Base-by-base conservation (phyloP, 2,888 invertebrate species). In the Drosophila prostipennis region DNA sequence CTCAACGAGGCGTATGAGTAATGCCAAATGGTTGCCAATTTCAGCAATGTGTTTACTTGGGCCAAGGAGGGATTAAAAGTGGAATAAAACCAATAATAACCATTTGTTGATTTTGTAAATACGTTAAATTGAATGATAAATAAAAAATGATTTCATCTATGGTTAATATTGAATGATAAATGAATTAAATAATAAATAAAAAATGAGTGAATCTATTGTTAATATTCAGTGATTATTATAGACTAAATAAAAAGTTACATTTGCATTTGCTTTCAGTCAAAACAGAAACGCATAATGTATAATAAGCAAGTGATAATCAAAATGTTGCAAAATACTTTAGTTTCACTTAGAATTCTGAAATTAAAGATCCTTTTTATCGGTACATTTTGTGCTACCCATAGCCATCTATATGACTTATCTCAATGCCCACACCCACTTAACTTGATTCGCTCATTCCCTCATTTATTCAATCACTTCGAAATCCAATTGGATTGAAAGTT, bases 1-100 rank as follows among this genome's bases (percentile, higher is more conserved):
- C 53, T 49, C 60, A 53, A 71, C 53, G 23, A 40, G 68, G 70
- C 72, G 52, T 60, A 64, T 72, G 53, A 57, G 64, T 53, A 53
- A 57, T 54, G 48, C 13, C 16, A 39, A 43, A 55, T 49, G 55
- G 16, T 23, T n/a, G n/a, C 5, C 52, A 45, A 53, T 45, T 64
- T 45, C 0, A 29, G 19, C 3, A 10, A 19, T 42, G n/a, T 40
- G 40, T 49, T 60, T 40, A 16, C 26, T 11, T 48, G 8, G 3
- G 6, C 36, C 3, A 2, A 6, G 4, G 13, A 14, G 19, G 10
- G 40, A 6, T 2, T 14, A n/a, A 39, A 14, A 19, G 13, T 13
- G 19, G 26, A 58, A 58, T 36, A 26, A 37, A 32, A 37, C 29
- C 3, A 2, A 3, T 19, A 45, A 19, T 19, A 19, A 19, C 19